Conservation (phyloP, 2,113 vertebrate genomes). For the Pipa parva region DNA sequence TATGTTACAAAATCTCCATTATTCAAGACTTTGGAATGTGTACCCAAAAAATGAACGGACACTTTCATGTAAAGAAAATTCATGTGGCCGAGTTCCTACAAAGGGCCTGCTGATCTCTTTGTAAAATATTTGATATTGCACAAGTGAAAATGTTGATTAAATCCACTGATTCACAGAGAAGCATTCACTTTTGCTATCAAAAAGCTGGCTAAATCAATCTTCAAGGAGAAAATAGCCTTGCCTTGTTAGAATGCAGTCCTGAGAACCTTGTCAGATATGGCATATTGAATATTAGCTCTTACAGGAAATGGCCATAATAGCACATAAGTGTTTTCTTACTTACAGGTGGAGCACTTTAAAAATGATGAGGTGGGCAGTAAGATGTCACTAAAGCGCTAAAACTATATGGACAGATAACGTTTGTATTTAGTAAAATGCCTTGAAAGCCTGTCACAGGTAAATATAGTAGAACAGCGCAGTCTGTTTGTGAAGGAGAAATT, state of each 20-base stretch:
- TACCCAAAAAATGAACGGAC: too few relatives aligned
- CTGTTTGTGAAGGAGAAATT: too few relatives aligned
- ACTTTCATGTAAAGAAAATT: too few relatives aligned
- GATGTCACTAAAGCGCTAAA: background rate
- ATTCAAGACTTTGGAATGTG: too few relatives aligned
- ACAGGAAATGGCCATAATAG: slow-evolving; percentile 24
- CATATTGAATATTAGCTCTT: slow-evolving; percentile 20
- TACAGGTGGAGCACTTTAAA: background rate
- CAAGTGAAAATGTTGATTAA: slow-evolving; percentile 13
- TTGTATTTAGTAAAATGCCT: too few relatives aligned
- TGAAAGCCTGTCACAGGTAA: too few relatives aligned
- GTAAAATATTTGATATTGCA: background rate
- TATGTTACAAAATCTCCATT: too few relatives aligned
- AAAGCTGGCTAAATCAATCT: slow-evolving; percentile 11
- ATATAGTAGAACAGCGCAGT: too few relatives aligned
- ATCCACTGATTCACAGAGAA: slow-evolving; percentile 11
- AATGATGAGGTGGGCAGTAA: background rate
- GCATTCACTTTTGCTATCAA: slow-evolving; percentile 8
- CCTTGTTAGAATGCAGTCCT: slow-evolving; percentile 15
- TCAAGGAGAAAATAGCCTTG: slow-evolving; percentile 1
- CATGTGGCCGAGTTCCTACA: too few relatives aligned
- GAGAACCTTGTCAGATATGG: slow-evolving; percentile 12
- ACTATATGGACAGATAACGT: too few relatives aligned
- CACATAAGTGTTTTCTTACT: slow-evolving; percentile 4
- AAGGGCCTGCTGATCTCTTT: too few relatives aligned